A percentile compares a stretch with the other conserved stretches of the same genome.
Conservation (phyloP, 2,797 vertebrate genomes). For the Myotis planiceps region DNA sequence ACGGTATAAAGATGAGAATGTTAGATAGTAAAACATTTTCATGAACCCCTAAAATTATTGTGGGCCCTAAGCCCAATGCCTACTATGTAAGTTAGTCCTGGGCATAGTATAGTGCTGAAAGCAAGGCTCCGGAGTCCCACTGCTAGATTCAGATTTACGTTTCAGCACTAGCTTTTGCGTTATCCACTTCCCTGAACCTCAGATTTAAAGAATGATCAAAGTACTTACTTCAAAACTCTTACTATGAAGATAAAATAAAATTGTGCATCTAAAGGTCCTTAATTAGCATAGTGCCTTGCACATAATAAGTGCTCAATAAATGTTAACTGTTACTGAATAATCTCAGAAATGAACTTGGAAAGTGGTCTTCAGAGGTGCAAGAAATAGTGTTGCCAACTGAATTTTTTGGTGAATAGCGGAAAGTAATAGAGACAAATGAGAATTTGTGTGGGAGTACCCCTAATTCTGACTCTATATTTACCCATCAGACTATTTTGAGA, state of each 20-base stretch:
- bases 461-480: neutral
- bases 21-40: conserved; percentile 45
- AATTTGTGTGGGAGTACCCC: neutral
- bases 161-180: neutral
- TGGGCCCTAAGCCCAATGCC: neutral
- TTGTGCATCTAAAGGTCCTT: neutral
- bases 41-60: neutral
- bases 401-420: neutral
- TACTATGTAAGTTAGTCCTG: neutral
- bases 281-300: neutral
- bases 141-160: neutral
- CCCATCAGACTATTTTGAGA: conserved; percentile 42
- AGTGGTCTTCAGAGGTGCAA: neutral
- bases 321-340: conserved; percentile 17
- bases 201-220: neutral
- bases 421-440: neutral
- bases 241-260: neutral
- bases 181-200: neutral
- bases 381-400: conserved; percentile 11
- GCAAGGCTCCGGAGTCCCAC: neutral
- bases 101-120: neutral
- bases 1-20: neutral
- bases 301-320: neutral
- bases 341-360: conserved; percentile 22
- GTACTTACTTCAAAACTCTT: neutral